Percentiles rank a stretch among this genome's conserved stretches.
phyloP scores from a whole-genome alignment of 1,140 invertebrate species.

The Drosophila tropicalis region DNA sequence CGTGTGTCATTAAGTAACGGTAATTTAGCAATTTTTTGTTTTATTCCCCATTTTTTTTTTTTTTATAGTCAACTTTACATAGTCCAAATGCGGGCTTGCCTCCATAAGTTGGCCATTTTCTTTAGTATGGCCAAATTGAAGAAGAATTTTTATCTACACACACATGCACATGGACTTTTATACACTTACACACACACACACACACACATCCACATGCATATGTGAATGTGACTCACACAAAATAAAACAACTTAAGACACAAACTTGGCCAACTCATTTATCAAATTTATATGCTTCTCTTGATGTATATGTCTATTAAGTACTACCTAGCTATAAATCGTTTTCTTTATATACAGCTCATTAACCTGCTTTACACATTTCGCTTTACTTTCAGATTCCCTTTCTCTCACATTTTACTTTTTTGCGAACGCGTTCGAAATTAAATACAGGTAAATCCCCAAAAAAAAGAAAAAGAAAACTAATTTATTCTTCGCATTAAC shows the following conservation, averaged over 20 bases:
- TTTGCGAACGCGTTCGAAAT: slow-evolving; percentile 53
- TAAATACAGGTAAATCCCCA: slow-evolving; percentile 37
- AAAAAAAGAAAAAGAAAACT: background rate
- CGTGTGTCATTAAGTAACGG: slow-evolving; percentile 64
- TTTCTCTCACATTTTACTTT: background rate
- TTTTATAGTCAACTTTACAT: slow-evolving; percentile 12
- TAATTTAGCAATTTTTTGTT: slow-evolving; percentile 49
- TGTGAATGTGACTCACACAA: too few species aligned
- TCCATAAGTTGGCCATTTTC: slow-evolving; percentile 43
- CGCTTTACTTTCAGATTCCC: slow-evolving; percentile 64
- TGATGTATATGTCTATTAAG: background rate
- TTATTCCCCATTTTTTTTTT: slow-evolving; percentile 5
- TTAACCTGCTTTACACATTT: slow-evolving; percentile 23
- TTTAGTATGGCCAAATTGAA: slow-evolving; percentile 48
- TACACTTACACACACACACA: too few species aligned
- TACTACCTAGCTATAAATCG: background rate
- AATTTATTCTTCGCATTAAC: too few species aligned
- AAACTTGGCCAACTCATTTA: slow-evolving; percentile 28
- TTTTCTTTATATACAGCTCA: background rate
- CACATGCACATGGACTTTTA: background rate
- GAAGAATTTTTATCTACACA: slow-evolving; percentile 6
- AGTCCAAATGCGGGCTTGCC: slow-evolving; percentile 39
- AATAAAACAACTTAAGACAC: slow-evolving; percentile 55
- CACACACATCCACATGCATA: too few species aligned
- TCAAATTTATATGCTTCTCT: slow-evolving; percentile 29